Base-by-base conservation (phyloP, 2,113 vertebrate genomes). In the Pitta sordida region DNA sequence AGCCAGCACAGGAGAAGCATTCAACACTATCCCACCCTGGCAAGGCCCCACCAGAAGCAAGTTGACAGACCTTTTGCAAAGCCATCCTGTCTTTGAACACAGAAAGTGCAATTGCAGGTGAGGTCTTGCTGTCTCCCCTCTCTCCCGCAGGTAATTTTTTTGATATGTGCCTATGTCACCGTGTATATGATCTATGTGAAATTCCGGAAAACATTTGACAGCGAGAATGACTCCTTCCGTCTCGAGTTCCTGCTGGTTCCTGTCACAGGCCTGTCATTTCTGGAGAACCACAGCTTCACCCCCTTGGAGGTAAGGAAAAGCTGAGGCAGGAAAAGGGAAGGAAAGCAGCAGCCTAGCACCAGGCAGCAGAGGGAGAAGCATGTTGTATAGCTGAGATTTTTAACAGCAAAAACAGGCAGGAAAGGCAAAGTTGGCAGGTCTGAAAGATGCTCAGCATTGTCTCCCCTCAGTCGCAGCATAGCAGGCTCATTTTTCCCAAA, bases 211-310 rank as follows among this genome's bases (percentile, higher is more conserved):
- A 97, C 98, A 0, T 99, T 98, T 15, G 97, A 99, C 94, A 98
- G 97, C 0, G 99, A 99, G 86, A 99, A 99, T 0, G 99, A 99
- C 95, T 98, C 99, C 0, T 99, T 99, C 76, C 98, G 99, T 1
- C 96, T 99, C 6, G 99, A 99, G 96, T 99, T 99, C 91, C 98
- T 99, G 76, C 92, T 99, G 96, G 98, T 99, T 46, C 99, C 99
- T 0, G 99, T 99, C 70, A 97, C 98, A 6, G 99, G 99, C 24
- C 97, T 99, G 27, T 99, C 99, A 5, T 99, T 99, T 93, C 97
- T 99, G 87, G 99, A 99, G 95, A 99, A 99, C 96, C 99, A 99
- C 44, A 98, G 97, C 37, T 99, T 99, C 89, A 98, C 98, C 3
- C 98, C 98, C 0, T 37, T 99, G 94, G 99, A 99, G 99, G 99